Evolutionary conservation across 2,888 invertebrate species (phyloP).

Genomic region (Epirrhoe alternata): DNA sequence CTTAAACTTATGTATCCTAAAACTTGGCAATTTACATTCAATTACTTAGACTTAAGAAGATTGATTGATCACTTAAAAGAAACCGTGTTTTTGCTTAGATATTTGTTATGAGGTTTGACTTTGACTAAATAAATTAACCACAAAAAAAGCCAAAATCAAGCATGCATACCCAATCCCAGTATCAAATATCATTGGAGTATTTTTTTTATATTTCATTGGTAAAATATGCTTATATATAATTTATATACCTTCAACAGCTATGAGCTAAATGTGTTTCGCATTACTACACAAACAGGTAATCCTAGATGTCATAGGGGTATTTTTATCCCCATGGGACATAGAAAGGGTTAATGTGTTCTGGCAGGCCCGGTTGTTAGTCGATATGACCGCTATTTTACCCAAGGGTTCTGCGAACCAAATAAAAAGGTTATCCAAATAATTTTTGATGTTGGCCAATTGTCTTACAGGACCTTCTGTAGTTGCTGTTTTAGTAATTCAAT

Average conservation of each 20-base stretch:
- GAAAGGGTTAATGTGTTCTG: conserved; percentile 69
- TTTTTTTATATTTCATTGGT: too few species aligned
- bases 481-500: conserved; percentile 16
- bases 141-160: too few species aligned
- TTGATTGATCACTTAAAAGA: too few species aligned
- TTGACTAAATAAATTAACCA: too few species aligned
- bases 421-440: conserved; percentile 70
- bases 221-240: too few species aligned
- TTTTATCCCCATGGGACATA: conserved; percentile 57
- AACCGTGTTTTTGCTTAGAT: too few species aligned
- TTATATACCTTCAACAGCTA: conserved; percentile 5
- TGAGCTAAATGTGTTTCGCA: conserved; percentile 31
- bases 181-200: too few species aligned
- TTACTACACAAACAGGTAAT: conserved; percentile 45
- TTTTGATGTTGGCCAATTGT: conserved; percentile 65
- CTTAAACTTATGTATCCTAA: too few species aligned
- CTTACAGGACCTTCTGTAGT: conserved; percentile 44
- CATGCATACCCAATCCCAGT: too few species aligned
- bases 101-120: too few species aligned
- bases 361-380: conserved; percentile 63
- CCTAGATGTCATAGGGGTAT: conserved; percentile 44
- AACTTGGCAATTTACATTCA: too few species aligned
- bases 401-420: conserved; percentile 60
- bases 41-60: too few species aligned
- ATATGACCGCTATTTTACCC: conserved; percentile 62